These are phyloP conservation scores for Liasis olivaceus DNA, from an alignment of 2,797 vertebrate genomes.

Conservation along the genomic window DNA sequence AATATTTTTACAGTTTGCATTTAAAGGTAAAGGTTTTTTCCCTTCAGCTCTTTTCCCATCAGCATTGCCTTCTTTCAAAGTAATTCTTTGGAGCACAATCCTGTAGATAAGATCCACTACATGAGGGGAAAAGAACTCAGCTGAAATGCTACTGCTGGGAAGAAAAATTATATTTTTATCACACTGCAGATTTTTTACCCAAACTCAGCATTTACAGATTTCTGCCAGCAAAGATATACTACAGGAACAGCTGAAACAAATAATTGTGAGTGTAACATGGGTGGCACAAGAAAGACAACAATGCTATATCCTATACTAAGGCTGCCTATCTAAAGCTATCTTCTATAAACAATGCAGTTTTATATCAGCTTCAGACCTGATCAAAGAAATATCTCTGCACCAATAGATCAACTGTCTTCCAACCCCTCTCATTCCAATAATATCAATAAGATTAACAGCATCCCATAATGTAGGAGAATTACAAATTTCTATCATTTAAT, in stretches of 20 bases:
- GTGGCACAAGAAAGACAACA: neutral
- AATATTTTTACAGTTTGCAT: conserved; percentile 41
- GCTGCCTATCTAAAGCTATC: neutral
- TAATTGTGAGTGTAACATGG: neutral
- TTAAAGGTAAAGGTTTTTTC: conserved; percentile 32
- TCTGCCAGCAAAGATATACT: neutral
- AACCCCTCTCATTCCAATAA: neutral
- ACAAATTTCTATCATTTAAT: neutral
- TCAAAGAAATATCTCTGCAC: neutral
- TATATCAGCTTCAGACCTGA: neutral
- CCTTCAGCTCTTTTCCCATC: neutral
- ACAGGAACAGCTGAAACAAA: neutral
- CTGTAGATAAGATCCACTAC: neutral
- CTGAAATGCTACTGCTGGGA: neutral
- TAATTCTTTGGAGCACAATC: neutral
- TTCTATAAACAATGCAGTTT: neutral
- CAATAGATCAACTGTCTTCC: neutral
- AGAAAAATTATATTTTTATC: neutral
- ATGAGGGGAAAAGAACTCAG: neutral
- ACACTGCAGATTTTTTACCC: neutral
- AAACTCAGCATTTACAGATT: neutral
- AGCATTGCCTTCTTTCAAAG: conserved; percentile 23
- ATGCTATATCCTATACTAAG: neutral
- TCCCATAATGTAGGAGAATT: neutral
- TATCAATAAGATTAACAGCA: neutral